Evolutionary conservation across 2,113 vertebrate species (phyloP), one percentile per base, ranked within the genome.

Genomic region (Triplophysa siluroides): DNA sequence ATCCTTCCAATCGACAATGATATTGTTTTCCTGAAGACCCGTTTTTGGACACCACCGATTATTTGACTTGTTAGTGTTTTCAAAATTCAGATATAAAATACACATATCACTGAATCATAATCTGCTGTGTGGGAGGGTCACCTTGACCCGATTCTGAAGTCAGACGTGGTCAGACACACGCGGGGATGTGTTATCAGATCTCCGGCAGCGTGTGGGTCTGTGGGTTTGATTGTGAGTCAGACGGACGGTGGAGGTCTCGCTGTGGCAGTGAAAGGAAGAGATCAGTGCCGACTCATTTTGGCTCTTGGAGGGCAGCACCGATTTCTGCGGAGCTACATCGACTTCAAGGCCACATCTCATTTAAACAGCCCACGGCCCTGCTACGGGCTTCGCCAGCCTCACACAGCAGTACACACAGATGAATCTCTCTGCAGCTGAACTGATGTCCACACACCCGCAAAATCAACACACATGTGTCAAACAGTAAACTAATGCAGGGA

Each of bases 241-340:
- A 8, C 33, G 45, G 47, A 70, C 29, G 29, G 50, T 10, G 50
- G 68, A 24, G 23, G 68, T 54, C 47, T 11, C 47, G 23, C 45
- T 70, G 14, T 19, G 24, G 68, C 14, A 29, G 45, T 54, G 68
- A 2, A 24, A 24, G 52, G 23, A 54, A 24, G 8, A 70, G 47
- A 70, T 70, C 68, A 58, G 50, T 21, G 69, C 18, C 11, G 29
- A 38, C 69, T 72, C 50, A 4, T 72, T 72, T 72, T 72, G 50
- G 69, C 33, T 38, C 50, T 71, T 29, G 1, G 29, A 68, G 33
- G 47, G 64, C 62, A 56, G 29, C 58, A 7, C 43, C 62, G 61
- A 38, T 70, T 70, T 52, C 13, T 23, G 1, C 45, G 24, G 67
- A 71, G 68, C 68, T 56, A 10, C 47, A 33, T 33, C n/a, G 69